Evolutionary conservation across 2,113 vertebrate genomes (phyloP), one percentile per base, ranked within the genome.

Genomic region (Phocoena phocoena): DNA sequence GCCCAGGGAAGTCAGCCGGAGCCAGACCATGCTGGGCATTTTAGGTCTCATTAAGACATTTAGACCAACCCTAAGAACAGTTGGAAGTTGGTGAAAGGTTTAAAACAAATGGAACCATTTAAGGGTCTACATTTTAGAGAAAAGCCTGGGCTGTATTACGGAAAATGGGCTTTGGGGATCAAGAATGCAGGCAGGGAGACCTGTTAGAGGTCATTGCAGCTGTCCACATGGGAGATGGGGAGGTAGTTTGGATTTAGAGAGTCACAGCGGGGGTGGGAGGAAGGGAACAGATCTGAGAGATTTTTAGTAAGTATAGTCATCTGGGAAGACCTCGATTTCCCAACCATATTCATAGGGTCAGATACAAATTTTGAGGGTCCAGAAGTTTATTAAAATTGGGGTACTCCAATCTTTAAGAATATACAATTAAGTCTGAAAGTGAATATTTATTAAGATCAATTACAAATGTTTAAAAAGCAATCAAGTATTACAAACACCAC

Each of bases 21-120:
- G 33, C 26, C n/a, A 76, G 62, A 47, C 21, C 25, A 21, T 14
- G 20, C 5, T 87, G n/a, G 14, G 8, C 25, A 88, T 25, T 38
- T 60, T n/a, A 76, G 55, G 9, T 4, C 53, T 47, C 12, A 21
- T 47, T 20, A 68, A 80, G 50, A 55, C 80, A 63, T 53, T 88
- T 26, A 68, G 84, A 62, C 8, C 20, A 95, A 63, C 68, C 25
- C 25, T 63, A 31, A 82, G n/a, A 58, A 85, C 9, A 13, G 50
- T 4, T 23, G 18, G 47, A 95, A 96, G 41, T 33, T 47, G 31
- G 5, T 13, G 17, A 88, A 84, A 88, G 20, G 47, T 93, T 90
- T 95, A 74, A 96, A 93, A 81, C 33, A 92, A 76, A n/a, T 68
- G 28, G 28, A 96, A 79, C 8, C 62, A 88, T 81, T 26, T 70